Evolutionary conservation across 2,888 invertebrate genomes (phyloP).

Genomic region (Homarus gammarus): DNA sequence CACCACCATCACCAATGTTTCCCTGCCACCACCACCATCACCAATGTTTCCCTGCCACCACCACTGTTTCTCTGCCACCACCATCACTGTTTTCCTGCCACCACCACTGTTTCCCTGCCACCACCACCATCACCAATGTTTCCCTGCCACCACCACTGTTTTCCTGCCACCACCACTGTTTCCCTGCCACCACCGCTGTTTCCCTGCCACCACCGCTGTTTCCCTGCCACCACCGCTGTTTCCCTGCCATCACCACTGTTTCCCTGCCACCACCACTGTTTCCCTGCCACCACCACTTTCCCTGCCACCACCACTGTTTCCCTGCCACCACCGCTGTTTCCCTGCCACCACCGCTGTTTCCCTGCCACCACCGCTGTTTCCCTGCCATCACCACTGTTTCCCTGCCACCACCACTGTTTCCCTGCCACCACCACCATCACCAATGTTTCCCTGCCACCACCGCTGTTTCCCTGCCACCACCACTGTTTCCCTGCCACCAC

Average conservation of each 20-base stretch:
- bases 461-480: neutral
- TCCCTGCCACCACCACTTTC: conserved; percentile 32
- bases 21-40: neutral
- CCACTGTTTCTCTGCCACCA: conserved; percentile 39
- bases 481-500: conserved; percentile 13
- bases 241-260: conserved; percentile 3
- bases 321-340: no score
- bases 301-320: conserved; percentile 43
- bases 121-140: no score
- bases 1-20: no score
- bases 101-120: no score
- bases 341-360: neutral
- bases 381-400: conserved; percentile 38
- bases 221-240: neutral
- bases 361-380: conserved; percentile 9
- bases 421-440: conserved; percentile 46
- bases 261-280: conserved; percentile 37
- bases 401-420: conserved; percentile 35
- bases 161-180: conserved; percentile 37
- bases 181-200: conserved; percentile 32
- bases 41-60: conserved; percentile 16
- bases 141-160: conserved; percentile 3
- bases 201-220: no score
- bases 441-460: no score
- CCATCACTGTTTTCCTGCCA: conserved; percentile 16